A percentile compares a stretch with the other conserved stretches of the same genome.
Conservation (phyloP, 1,140 invertebrate species). For the Tetragonula clypearis region DNA sequence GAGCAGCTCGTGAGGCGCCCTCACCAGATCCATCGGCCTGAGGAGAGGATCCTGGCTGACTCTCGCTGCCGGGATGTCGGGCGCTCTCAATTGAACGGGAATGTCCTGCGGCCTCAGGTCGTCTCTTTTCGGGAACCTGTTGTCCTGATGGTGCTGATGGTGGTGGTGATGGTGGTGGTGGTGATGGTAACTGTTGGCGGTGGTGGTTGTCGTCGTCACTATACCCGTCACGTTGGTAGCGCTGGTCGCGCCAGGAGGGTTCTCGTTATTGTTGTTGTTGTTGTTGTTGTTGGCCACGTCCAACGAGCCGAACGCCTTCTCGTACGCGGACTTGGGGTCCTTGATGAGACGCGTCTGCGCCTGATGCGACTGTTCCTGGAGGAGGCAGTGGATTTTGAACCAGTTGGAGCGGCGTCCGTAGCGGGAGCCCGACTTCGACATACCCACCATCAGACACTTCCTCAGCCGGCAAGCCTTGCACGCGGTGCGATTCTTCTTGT, state of each 20-base stretch:
- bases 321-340: slow-evolving; percentile 75
- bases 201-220: slow-evolving; percentile 75
- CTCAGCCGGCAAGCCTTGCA: slow-evolving; percentile 96
- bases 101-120: slow-evolving; percentile 69
- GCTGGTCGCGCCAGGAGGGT: slow-evolving; percentile 75
- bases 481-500: slow-evolving; percentile 96
- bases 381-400: slow-evolving; percentile 95
- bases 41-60: slow-evolving; percentile 52
- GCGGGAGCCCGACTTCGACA: slow-evolving; percentile 96
- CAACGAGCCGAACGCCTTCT: slow-evolving; percentile 74
- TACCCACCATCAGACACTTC: slow-evolving; percentile 95
- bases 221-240: slow-evolving; percentile 77
- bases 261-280: slow-evolving; percentile 70
- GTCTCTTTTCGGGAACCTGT: slow-evolving; percentile 68
- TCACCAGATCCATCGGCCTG: slow-evolving; percentile 65
- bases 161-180: slow-evolving; percentile 52
- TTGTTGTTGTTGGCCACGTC: slow-evolving; percentile 80
- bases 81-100: slow-evolving; percentile 56
- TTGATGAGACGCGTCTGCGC: slow-evolving; percentile 73
- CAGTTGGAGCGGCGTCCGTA: slow-evolving; percentile 94
- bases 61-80: slow-evolving; percentile 58
- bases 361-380: slow-evolving; percentile 87
- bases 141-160: slow-evolving; percentile 58
- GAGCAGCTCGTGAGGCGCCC: slow-evolving; percentile 68
- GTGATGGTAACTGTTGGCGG: slow-evolving; percentile 69